These are phyloP conservation scores for Anolis sagrei DNA, from an alignment of 2,113 vertebrate species.

Conservation along the genomic window DNA sequence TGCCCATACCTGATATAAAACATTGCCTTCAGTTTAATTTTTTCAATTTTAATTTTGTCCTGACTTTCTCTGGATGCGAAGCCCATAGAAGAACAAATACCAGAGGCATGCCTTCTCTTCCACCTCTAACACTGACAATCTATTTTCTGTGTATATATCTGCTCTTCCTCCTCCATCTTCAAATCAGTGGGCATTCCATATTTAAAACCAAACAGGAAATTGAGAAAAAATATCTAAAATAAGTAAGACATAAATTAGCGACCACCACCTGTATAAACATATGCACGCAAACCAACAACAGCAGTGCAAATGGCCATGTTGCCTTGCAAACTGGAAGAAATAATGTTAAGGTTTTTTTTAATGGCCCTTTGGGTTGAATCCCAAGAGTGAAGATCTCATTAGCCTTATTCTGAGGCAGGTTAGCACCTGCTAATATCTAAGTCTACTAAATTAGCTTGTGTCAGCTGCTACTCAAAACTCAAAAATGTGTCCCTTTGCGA, in stretches of 20 bases:
- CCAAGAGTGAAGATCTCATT: slow-evolving; percentile 62
- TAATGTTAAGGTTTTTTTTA: slow-evolving; percentile 57
- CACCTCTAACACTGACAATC: background rate
- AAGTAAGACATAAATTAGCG: background rate
- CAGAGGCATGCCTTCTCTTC: background rate
- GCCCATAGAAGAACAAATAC: background rate
- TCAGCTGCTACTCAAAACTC: slow-evolving; percentile 54
- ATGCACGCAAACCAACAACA: slow-evolving; percentile 44
- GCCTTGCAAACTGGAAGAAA: slow-evolving; percentile 48
- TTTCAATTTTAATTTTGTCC: no score
- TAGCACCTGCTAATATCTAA: slow-evolving; percentile 80
- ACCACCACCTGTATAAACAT: slow-evolving; percentile 3
- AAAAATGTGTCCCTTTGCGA: background rate
- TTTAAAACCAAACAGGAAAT: background rate
- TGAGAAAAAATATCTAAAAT: background rate
- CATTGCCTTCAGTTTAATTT: background rate
- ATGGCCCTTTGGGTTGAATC: slow-evolving; percentile 58
- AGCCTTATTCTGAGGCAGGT: slow-evolving; percentile 74
- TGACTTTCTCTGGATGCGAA: no score
- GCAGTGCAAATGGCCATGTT: slow-evolving; percentile 74
- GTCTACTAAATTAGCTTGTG: slow-evolving; percentile 76
- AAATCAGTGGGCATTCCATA: background rate
- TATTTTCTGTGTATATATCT: background rate
- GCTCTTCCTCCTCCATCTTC: background rate
- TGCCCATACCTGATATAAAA: no score